Base-by-base conservation (phyloP, 2,888 invertebrate genomes). In the Athalia circularis region DNA sequence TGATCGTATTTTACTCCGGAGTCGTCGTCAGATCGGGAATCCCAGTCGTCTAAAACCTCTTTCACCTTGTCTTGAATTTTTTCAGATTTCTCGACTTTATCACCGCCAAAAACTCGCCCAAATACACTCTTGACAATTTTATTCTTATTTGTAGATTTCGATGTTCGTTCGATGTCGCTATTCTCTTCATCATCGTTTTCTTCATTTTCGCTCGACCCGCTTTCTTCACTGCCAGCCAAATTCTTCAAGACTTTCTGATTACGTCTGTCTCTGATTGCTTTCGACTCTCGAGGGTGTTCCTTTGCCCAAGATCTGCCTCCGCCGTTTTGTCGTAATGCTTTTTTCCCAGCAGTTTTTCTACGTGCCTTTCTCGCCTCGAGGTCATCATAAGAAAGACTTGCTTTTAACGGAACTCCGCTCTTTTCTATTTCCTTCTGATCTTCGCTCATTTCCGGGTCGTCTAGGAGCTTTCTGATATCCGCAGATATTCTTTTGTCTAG, bases 121-220 rank as follows among this genome's bases (percentile, higher is more conserved):
- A 90, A 90, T 0, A 90, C 90, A 57, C 88, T 88, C 15, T 88
- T 87, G 0, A 90, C 89, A 5, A 90, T 90, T 65, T 89, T 89
- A 47, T 82, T 86, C 64, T 90, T 90, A 65, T 84, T 87, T 64
- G 83, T 84, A 0, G 83, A 81, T 43, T 82, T 84, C 0, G 80
- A 78, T 48, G 82, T 83, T 4, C 64, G 77, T 43, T 88, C 90
- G 11, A 79, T 82, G 3, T 88, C 89, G 65, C 87, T 88, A 0
- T 64, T 64, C 1, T 75, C 75, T 45, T 88, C 90, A 11, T 79
- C 81, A 3, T 88, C 89, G 65, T 87, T 88, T 0, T 64, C 52
- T 1, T 75, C 75, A 3, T 77, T 79, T 0, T 86, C 86, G 52
- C 85, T 85, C 0, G 79, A 75, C 5, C 29, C 29, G 29, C 29